Base-by-base conservation (phyloP, 2,797 vertebrate species). In the Eulemur coronatus region DNA sequence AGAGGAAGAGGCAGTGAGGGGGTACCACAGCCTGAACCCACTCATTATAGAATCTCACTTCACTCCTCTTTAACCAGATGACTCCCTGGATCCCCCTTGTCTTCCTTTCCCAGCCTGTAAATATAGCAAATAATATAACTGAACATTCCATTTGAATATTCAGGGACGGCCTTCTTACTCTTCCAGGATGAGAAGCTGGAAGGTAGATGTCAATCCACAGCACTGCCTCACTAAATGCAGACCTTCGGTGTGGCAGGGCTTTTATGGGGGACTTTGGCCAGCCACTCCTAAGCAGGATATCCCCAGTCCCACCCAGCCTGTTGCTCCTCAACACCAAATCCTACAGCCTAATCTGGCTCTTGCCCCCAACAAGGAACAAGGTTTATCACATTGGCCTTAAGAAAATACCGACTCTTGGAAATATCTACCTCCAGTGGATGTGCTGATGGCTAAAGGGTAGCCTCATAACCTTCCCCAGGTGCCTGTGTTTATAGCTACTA, bases 131-230 rank as follows among this genome's bases (percentile, higher is more conserved):
- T 52, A 94, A 91, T 67, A 67, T 84, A 59, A 17, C 57, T 89
- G 57, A 93, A 89, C 70, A 91, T 96, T 97, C 93, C 70, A 89
- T 92, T 18, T 86, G 80, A 92, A 94, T 65, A 65, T 89, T 96
- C 18, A 87, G 26, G 91, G 38, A 94, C 41, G 70, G 35, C 46
- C 30, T 92, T 82, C 52, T 91, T 70, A 91, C 38, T 89, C 63
- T 91, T 57, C 30, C 72, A 75, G 72, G 24, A 24, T 79, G 33
- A 96, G 26, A 96, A 95, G 11, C 84, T n/a, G 85, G 46, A 91
- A 96, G 41, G 81, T 59, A 96, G 55, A 96, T 59, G 33, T 43
- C 93, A 97, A 80, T 86, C 59, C 82, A 92, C 26, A 92, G 65
- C 4, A 30, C 69, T 67, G 38, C 70, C 59, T 85, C 73, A 91